A percentile compares a stretch with the other conserved stretches of the same genome.
phyloP scores from a whole-genome alignment of 1,140 invertebrate species.

The Hypothenemus hampei region DNA sequence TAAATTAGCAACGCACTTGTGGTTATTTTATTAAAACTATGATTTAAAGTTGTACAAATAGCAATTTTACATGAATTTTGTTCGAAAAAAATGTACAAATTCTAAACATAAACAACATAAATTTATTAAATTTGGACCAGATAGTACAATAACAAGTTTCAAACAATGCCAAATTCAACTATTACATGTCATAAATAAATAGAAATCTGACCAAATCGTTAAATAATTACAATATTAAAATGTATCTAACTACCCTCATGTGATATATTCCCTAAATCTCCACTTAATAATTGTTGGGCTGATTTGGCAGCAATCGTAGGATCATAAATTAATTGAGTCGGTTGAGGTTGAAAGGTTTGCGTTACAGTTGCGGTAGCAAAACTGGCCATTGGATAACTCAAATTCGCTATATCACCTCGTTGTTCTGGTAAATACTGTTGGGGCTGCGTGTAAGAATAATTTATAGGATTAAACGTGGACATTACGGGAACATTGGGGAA shows the following conservation, averaged over 20 bases:
- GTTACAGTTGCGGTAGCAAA: conserved; percentile 7
- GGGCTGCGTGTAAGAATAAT: conserved; percentile 14
- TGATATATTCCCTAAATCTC: conserved; percentile 17
- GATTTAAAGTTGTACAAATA: too few species aligned
- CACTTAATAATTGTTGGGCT: conserved; percentile 41
- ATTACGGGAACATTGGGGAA: conserved; percentile 10
- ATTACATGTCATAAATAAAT: too few species aligned
- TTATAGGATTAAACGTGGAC: conserved; percentile 20
- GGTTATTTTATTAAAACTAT: too few species aligned
- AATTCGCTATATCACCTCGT: conserved; percentile 3
- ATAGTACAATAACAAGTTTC: too few species aligned
- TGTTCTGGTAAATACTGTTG: not conserved
- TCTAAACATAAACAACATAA: too few species aligned
- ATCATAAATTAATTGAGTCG: conserved; percentile 38
- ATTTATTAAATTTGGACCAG: too few species aligned
- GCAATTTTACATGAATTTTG: too few species aligned
- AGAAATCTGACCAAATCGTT: not conserved
- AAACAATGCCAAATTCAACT: too few species aligned
- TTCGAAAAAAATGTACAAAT: too few species aligned
- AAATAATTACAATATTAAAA: too few species aligned
- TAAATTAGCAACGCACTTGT: too few species aligned
- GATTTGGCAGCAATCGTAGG: conserved; percentile 43
- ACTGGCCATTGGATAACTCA: conserved; percentile 13
- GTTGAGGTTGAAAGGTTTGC: too few species aligned
- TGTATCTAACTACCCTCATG: not conserved